phyloP scores from a whole-genome alignment of 2,113 vertebrate species.

The Corydoras maculifer region DNA sequence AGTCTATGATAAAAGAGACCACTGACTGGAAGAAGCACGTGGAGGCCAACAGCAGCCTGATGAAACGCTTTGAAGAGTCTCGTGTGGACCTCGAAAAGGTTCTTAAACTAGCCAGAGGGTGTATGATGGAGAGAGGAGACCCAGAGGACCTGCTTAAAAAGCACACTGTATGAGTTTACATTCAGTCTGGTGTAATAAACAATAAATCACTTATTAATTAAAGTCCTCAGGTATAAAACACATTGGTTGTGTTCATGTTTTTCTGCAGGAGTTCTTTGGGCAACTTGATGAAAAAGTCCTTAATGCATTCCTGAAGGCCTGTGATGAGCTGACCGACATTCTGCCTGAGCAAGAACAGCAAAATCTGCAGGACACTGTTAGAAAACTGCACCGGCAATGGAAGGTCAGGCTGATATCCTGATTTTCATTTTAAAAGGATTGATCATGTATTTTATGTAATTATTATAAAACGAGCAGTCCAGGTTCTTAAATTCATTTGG shows the following conservation, averaged over 20 bases:
- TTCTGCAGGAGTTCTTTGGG: constrained; percentile 84
- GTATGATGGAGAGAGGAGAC: constrained; percentile 81
- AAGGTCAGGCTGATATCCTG: constrained; percentile 67
- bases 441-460: no score
- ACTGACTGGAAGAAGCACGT: constrained; percentile 87
- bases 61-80: constrained; percentile 96
- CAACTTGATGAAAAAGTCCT: constrained; percentile 88
- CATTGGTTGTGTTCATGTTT: constrained; percentile 1
- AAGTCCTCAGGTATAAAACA: not conserved
- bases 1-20: constrained; percentile 84
- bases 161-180: constrained; percentile 75
- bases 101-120: constrained; percentile 76
- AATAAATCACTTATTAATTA: not conserved
- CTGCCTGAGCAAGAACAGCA: constrained; percentile 91
- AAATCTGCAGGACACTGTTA: constrained; percentile 86
- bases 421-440: no score
- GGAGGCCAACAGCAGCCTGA: constrained; percentile 86
- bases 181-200: not conserved
- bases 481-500: no score
- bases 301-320: constrained; percentile 91
- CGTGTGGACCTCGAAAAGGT: constrained; percentile 88
- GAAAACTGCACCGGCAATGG: constrained; percentile 93
- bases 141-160: constrained; percentile 85
- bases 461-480: no score
- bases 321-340: constrained; percentile 94